These are phyloP conservation scores for Bhutanitis thaidina DNA, from an alignment of 2,888 invertebrate species.

Conservation along the genomic window DNA sequence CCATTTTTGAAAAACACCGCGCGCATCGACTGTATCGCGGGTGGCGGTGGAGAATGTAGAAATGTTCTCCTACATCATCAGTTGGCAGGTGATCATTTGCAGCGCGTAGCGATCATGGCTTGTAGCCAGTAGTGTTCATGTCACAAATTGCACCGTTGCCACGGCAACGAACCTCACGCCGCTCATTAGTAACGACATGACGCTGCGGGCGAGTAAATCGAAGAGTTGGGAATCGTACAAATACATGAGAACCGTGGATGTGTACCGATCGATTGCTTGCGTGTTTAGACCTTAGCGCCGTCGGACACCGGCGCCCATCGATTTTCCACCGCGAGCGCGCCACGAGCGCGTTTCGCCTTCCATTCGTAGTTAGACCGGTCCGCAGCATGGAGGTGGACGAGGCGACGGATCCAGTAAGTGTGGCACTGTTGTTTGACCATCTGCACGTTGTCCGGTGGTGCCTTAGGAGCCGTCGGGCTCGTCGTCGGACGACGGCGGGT, in stretches of 20 bases:
- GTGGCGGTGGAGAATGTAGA: constrained; percentile 57
- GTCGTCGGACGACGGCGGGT: constrained; percentile 77
- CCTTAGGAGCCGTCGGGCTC: constrained; percentile 75
- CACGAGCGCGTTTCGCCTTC: constrained; percentile 61
- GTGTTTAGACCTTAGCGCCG: constrained; percentile 23
- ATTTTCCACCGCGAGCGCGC: constrained; percentile 54
- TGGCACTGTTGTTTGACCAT: constrained; percentile 46
- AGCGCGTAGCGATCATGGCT: constrained; percentile 43
- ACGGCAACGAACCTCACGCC: constrained; percentile 51
- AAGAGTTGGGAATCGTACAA: background rate
- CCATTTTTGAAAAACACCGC: background rate
- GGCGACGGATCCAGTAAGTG: constrained; percentile 12
- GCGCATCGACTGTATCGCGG: constrained; percentile 27
- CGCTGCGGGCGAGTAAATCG: constrained; percentile 5
- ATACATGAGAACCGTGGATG: background rate
- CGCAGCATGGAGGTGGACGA: constrained; percentile 29
- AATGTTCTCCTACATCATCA: constrained; percentile 72
- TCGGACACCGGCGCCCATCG: constrained; percentile 45
- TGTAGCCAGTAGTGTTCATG: constrained; percentile 43
- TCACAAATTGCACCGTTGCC: constrained; percentile 46
- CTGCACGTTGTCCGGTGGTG: constrained; percentile 46
- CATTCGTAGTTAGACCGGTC: constrained; percentile 40
- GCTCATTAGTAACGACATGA: constrained; percentile 25
- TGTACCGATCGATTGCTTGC: background rate
- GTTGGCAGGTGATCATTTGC: constrained; percentile 68